These are phyloP conservation scores for Dinocampus coccinellae DNA, from an alignment of 2,888 invertebrate species.

Conservation along the genomic window DNA sequence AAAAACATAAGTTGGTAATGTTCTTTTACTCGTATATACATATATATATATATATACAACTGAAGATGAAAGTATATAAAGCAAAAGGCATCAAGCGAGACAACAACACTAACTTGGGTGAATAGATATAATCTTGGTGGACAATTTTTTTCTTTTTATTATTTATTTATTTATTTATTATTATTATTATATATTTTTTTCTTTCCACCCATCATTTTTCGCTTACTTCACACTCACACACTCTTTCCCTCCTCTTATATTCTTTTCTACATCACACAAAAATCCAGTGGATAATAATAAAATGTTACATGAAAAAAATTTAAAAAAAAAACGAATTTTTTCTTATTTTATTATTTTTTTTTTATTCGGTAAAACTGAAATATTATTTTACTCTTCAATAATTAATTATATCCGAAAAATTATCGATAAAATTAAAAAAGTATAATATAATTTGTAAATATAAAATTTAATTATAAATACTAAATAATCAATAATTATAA, in stretches of 20 bases:
- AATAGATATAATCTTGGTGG: slow-evolving; percentile 17
- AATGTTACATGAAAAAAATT: too few relatives aligned
- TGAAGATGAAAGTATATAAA: slow-evolving; percentile 33
- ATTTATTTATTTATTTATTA: slow-evolving; percentile 2
- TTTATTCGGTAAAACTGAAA: too few relatives aligned
- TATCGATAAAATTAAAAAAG: background rate
- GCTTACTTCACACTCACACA: too few relatives aligned
- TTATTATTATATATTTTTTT: too few relatives aligned
- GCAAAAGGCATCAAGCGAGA: background rate
- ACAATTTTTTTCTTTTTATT: slow-evolving; percentile 19
- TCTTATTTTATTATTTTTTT: too few relatives aligned
- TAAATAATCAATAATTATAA: background rate
- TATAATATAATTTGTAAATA: background rate
- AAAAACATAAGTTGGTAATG: background rate
- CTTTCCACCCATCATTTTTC: too few relatives aligned
- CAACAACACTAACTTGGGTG: slow-evolving; percentile 9
- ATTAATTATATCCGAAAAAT: too few relatives aligned
- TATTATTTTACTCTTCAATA: too few relatives aligned
- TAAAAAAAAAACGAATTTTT: too few relatives aligned
- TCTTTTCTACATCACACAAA: too few relatives aligned
- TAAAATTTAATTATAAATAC: background rate
- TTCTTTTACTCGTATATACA: background rate
- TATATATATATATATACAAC: slow-evolving; percentile 22
- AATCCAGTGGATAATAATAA: too few relatives aligned
- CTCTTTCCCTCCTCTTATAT: too few relatives aligned